Evolutionary conservation across 2,113 vertebrate species (phyloP).

Genomic region (Oreocharis arfaki): DNA sequence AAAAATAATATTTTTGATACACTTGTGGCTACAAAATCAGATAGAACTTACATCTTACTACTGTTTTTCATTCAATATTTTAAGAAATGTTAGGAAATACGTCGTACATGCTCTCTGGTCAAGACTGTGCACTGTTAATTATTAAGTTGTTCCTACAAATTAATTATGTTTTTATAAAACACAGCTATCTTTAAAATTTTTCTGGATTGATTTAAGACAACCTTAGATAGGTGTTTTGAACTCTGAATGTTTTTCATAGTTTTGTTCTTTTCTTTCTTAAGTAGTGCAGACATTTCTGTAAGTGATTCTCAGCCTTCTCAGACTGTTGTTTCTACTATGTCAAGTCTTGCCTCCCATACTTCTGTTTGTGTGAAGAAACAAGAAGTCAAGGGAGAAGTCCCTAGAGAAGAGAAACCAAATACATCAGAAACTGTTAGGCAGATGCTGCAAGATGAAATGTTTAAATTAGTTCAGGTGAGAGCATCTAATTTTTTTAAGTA

Average conservation of each 20-base stretch:
- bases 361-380: neutral
- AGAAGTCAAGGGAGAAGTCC: neutral
- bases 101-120: neutral
- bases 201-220: neutral
- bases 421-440: constrained; percentile 72
- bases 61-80: neutral
- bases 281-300: neutral
- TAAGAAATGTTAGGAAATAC: neutral
- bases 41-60: neutral
- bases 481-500: neutral
- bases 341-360: neutral
- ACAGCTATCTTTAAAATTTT: neutral
- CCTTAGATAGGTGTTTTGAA: neutral
- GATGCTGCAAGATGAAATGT: constrained; percentile 87
- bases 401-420: neutral
- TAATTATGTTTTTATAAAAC: neutral
- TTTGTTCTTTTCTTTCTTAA: neutral
- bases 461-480: constrained; percentile 89
- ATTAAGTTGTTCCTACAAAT: neutral
- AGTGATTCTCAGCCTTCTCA: neutral
- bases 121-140: neutral
- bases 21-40: neutral
- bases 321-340: neutral
- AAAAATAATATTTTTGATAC: neutral
- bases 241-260: neutral